These are phyloP conservation scores for Eupithecia inturbata DNA, from an alignment of 2,888 invertebrate species.

Conservation along the genomic window DNA sequence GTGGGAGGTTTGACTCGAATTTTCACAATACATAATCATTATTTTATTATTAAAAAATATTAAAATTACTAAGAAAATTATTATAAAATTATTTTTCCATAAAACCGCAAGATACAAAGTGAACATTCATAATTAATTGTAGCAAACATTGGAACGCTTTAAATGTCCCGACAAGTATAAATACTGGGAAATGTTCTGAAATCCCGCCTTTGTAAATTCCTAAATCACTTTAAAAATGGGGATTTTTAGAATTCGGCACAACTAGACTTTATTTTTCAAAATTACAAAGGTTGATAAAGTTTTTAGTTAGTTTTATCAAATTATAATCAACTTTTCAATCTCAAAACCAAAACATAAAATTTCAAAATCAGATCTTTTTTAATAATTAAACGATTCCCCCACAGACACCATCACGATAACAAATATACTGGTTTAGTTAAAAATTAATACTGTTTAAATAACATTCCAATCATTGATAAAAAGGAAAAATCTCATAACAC, in stretches of 20 bases:
- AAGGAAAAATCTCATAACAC: constrained; percentile 14
- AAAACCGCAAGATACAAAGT: not conserved
- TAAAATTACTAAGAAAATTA: constrained; percentile 23
- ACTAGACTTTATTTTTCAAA: not conserved
- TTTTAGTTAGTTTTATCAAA: not conserved
- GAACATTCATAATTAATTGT: not conserved
- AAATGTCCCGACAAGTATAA: constrained; percentile 13
- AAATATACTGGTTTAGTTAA: constrained; percentile 34
- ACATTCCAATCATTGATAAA: constrained; percentile 33
- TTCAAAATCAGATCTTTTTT: not conserved
- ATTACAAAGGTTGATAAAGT: not conserved
- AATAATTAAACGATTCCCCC: constrained; percentile 7
- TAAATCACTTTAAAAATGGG: not conserved
- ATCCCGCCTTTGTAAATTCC: not conserved
- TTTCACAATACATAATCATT: constrained; percentile 23
- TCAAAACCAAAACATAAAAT: constrained; percentile 7
- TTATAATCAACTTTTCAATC: constrained; percentile 1
- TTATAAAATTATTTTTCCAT: constrained; percentile 4
- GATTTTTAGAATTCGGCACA: not conserved
- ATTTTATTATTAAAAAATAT: constrained; percentile 14
- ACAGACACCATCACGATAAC: constrained; percentile 19
- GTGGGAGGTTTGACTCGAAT: constrained; percentile 51
- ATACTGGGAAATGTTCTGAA: not conserved
- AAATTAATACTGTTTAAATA: constrained; percentile 34
- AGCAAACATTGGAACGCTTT: not conserved